Base-by-base conservation (phyloP, 2,113 vertebrate genomes). In the rabbit (Oryctolagus cuniculus) region DNA sequence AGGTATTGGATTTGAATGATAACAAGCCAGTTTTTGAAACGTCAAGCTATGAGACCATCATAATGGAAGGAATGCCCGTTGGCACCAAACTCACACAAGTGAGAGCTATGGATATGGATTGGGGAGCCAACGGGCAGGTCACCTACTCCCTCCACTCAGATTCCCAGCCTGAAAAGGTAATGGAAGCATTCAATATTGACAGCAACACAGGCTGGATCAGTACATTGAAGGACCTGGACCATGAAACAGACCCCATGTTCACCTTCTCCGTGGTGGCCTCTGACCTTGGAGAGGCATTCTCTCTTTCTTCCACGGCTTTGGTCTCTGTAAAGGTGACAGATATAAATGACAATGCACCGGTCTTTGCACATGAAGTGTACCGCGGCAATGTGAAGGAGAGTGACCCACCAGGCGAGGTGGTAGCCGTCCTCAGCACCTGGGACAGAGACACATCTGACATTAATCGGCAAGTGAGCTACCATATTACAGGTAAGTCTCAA, bases 401-500 rank as follows among this genome's bases (percentile, higher is more conserved):
- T 0, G 99, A 99, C 93, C 98, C 99, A 0, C 99, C 99, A 0
- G 99, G 99, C 0, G 99, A 99, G 92, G 99, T 99, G 38, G 99
- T 99, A 53, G 99, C 99, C 1, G 98, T 99, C 53, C 98, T 99
- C 86, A 99, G 99, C 98, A 99, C 99, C 2, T 98, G 98, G 98
- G 99, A 99, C 96, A 98, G 99, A 81, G 99, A 99, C 97, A 99
- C 99, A 0, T 99, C 99, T 1, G 98, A 99, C 31, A 88, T 99
- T 36, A 99, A 99, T 96, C 98, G 98, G 36, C 99, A 99, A 98
- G 99, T 99, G 98, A 99, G 99, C 98, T 99, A 99, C 98, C 99
- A 99, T 97, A 99, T 99, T 96, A 99, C 99, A 95, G 99, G 99
- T 99, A 96, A 99, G 99, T 96, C 24, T 21, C 55, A 9, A 6